A percentile compares a stretch with the other conserved stretches of the same genome.
phyloP scores from a whole-genome alignment of 2,113 vertebrate genomes.

The Pteruthius melanotis region DNA sequence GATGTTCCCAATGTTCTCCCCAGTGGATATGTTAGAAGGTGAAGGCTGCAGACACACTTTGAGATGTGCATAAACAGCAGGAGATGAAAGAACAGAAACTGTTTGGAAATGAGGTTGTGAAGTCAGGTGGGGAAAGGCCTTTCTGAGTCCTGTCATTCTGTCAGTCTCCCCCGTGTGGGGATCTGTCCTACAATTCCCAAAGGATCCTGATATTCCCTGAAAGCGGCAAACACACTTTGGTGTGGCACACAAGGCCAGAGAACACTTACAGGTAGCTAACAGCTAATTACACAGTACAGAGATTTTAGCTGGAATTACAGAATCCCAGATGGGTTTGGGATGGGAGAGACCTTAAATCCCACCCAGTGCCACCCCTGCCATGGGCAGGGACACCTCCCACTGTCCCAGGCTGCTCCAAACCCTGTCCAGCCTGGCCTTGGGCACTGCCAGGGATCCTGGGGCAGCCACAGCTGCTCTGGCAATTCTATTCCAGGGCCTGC shows the following conservation, averaged over 20 bases:
- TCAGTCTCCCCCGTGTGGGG: rapidly evolving
- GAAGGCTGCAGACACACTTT: rapidly evolving
- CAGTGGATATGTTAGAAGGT: neutral
- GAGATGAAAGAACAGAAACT: neutral
- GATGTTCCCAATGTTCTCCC: neutral
- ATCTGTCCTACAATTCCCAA: neutral
- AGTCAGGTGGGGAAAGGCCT: neutral
- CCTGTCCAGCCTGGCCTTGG: neutral
- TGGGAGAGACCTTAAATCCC: neutral
- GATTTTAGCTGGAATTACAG: neutral
- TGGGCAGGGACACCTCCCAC: neutral
- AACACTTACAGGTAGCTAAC: rapidly evolving
- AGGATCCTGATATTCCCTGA: neutral
- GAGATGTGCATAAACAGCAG: neutral
- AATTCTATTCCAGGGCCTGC: rapidly evolving
- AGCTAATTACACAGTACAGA: neutral
- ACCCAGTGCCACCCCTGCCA: neutral
- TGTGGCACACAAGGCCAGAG: neutral
- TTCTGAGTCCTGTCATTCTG: neutral
- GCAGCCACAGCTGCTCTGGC: neutral
- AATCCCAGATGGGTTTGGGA: neutral
- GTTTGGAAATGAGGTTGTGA: neutral
- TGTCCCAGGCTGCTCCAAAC: neutral
- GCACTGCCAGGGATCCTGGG: neutral
- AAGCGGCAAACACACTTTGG: no score